Conservation (phyloP, 2,888 invertebrate genomes). For the Latrodectus hesperus region DNA sequence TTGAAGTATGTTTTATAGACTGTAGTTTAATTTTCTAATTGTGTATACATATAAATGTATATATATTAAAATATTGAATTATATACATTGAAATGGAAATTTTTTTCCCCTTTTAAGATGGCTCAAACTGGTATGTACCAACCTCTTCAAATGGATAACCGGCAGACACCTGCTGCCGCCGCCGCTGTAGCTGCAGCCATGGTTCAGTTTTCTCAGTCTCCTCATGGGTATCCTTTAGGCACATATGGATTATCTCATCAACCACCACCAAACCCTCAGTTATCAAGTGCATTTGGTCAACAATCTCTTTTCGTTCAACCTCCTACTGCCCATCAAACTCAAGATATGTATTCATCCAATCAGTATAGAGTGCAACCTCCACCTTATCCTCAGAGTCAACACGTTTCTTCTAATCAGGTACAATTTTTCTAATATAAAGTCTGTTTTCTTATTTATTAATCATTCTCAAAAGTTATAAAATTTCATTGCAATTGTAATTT, state of each 20-base stretch:
- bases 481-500: neutral
- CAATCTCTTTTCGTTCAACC: conserved; percentile 78
- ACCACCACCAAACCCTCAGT: conserved; percentile 73
- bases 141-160: conserved; percentile 69
- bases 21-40: too few species aligned
- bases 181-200: conserved; percentile 65
- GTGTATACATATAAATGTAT: too few species aligned
- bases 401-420: conserved; percentile 81
- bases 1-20: too few species aligned
- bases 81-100: too few species aligned
- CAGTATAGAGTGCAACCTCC: conserved; percentile 80
- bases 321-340: conserved; percentile 77
- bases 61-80: too few species aligned
- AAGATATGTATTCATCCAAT: conserved; percentile 82
- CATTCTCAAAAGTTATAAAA: neutral
- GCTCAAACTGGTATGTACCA: conserved; percentile 86
- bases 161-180: conserved; percentile 59
- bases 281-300: conserved; percentile 74
- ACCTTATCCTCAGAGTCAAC: conserved; percentile 87
- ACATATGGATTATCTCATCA: conserved; percentile 68
- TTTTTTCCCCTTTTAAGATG: conserved; percentile 72
- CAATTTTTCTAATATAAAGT: neutral
- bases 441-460: neutral
- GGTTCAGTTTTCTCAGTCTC: conserved; percentile 68
- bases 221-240: conserved; percentile 69